Evolutionary conservation across 2,888 invertebrate genomes (phyloP).

Genomic region (Pseudococcus longispinus): DNA sequence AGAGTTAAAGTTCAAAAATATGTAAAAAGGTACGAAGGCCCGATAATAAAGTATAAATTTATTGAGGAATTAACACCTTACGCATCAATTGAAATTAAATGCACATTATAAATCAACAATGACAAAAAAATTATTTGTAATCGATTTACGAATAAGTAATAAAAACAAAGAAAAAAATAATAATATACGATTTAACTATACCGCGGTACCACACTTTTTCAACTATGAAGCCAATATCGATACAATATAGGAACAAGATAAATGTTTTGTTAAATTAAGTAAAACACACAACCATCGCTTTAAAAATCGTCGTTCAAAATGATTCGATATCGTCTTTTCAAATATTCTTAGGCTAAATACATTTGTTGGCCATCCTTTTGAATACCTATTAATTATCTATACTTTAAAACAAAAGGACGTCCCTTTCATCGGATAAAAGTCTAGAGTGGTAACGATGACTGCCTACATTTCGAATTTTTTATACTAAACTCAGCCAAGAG

Average conservation of each 20-base stretch:
- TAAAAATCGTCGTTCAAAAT: slow-evolving; percentile 36
- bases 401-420: too few relatives aligned
- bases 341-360: too few relatives aligned
- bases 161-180: slow-evolving; percentile 37
- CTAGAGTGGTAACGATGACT: too few relatives aligned
- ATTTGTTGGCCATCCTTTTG: too few relatives aligned
- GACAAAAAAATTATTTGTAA: slow-evolving; percentile 45
- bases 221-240: slow-evolving; percentile 44
- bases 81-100: slow-evolving; percentile 50
- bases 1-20: neutral
- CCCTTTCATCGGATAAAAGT: neutral
- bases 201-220: slow-evolving; percentile 34
- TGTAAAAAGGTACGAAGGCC: neutral
- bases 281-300: slow-evolving; percentile 43
- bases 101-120: slow-evolving; percentile 54
- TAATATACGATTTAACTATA: slow-evolving; percentile 25
- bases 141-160: slow-evolving; percentile 2
- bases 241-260: slow-evolving; percentile 34
- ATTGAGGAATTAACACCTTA: slow-evolving; percentile 51
- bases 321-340: neutral
- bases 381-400: too few relatives aligned
- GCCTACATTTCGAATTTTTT: too few relatives aligned
- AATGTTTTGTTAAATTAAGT: slow-evolving; percentile 21
- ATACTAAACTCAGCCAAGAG: too few relatives aligned
- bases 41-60: slow-evolving; percentile 56